Base-by-base conservation (phyloP, 1,140 invertebrate genomes). In the Psilanteris sp. region DNA sequence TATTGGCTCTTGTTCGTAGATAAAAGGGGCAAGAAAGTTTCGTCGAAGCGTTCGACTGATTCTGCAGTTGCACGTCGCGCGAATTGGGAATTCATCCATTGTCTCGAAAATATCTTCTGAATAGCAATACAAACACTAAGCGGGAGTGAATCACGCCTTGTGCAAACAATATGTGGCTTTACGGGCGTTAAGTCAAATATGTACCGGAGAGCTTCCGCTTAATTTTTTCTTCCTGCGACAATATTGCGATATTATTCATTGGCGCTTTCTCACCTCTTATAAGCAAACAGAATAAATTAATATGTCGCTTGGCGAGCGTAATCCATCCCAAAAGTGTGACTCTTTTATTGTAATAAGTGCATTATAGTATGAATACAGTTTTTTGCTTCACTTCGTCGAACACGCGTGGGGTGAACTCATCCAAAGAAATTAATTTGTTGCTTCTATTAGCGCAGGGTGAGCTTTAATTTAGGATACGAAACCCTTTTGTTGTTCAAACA, bases 81-180 rank as follows among this genome's bases (percentile, higher is more conserved):
- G 59, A 73, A 73, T 73, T 10, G 52, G 18, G 27, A 67, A 73
- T 74, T 50, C 70, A 62, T 76, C 54, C 75, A 79, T 81, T 79
- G 78, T 79, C 55, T 68, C 57, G 74, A 79, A 81, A 81, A 80
- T 78, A 80, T 78, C 79, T 74, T 78, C 77, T 79, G 75, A 79
- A 80, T 78, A 64, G 71, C 76, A 75, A 67, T 77, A 77, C 79
- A 82, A 82, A 80, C 73, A 82, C 37, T 31, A 10, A 57, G 11
- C 48, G 20, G 18, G 36, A 76, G 66, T 29, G 72, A 77, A 80
- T 78, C 71, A 66, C 48, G 55, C 70, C 73, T 72, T 77, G 62
- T 29, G 67, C 68, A 78, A 81, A 81, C 74, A 76, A 77, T 67
- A 71, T 77, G 54, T 77, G 73, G 73, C 66, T 76, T 70, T 54